Base-by-base conservation (phyloP, 2,888 invertebrate species). In the Drosophila kokeensis region DNA sequence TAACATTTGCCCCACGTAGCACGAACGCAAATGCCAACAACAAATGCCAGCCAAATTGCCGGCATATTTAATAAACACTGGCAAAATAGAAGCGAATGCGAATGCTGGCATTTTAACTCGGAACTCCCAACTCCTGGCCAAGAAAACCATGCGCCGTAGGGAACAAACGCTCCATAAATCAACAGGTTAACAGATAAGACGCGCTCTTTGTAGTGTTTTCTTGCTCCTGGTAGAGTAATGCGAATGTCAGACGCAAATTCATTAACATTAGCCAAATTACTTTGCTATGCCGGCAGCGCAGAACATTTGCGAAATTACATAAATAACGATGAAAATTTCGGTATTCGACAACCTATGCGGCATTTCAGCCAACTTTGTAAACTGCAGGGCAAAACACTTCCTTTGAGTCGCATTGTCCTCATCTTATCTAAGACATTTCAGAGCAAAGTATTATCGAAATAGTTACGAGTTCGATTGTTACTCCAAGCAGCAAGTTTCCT, bases 231-330 rank as follows among this genome's bases (percentile, higher is more conserved):
- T 36, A 21, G 24, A 50, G 29, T 24, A 49, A 29, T 63, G 50
- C 40, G 57, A 64, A 58, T 64, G 52, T 63, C 54, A 80, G 88
- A 83, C 87, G 79, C 84, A 84, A 62, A 79, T 79, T 81, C 78
- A 84, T 89, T 84, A 84, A 87, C 87, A 84, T 84, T 87, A 82
- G 57, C 82, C 69, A 86, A 81, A 81, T 82, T 82, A 60, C 74
- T 70, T 82, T 62, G 75, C n/a, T n/a, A 55, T 38, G 54, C 36
- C 36, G 27, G 59, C 69, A 59, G 50, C 69, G 52, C 42, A 27
- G 18, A 69, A 38, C 54, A 50, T 50, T 62, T 73, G 34, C 24
- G 2, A n/a, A 79, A 68, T 59, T 32, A 54, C 40, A 57, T 54
- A 54, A 54, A 76, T 76, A 49, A 72, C 53, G 11, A 29, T 4